Conservation (phyloP, 2,888 invertebrate species). For the Macrostomum cliftonense region DNA sequence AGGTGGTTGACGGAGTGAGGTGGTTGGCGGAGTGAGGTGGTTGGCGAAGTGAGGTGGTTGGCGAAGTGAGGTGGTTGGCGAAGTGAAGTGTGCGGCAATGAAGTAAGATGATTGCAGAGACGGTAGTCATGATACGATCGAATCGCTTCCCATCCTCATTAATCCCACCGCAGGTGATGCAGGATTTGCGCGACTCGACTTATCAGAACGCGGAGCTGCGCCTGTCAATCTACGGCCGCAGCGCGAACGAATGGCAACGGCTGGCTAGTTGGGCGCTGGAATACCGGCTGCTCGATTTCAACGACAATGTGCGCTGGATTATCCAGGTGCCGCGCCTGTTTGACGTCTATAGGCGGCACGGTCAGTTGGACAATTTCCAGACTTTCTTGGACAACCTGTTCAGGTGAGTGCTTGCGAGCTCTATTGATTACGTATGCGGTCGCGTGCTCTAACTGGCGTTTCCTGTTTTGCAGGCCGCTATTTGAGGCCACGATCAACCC, state of each 20-base stretch:
- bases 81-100: too few relatives aligned
- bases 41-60: too few relatives aligned
- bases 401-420: too few relatives aligned
- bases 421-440: too few relatives aligned
- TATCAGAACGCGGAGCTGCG: conserved; percentile 92
- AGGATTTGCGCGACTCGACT: conserved; percentile 89
- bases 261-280: conserved; percentile 80
- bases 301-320: conserved; percentile 84
- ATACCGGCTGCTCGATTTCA: conserved; percentile 53
- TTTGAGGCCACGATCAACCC: conserved; percentile 91
- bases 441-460: too few relatives aligned
- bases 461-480: conserved; percentile 78
- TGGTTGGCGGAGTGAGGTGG: too few relatives aligned
- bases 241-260: conserved; percentile 78
- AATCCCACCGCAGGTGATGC: conserved; percentile 60
- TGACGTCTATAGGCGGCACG: conserved; percentile 88
- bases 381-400: too few relatives aligned
- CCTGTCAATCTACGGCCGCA: conserved; percentile 87
- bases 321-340: conserved; percentile 90
- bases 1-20: too few relatives aligned
- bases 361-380: conserved; percentile 79
- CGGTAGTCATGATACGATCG: too few relatives aligned
- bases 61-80: too few relatives aligned
- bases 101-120: too few relatives aligned
- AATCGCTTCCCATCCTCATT: too few relatives aligned